Evolutionary conservation across 2,113 vertebrate species (phyloP).

Genomic region (Pachypanchax playfairii): DNA sequence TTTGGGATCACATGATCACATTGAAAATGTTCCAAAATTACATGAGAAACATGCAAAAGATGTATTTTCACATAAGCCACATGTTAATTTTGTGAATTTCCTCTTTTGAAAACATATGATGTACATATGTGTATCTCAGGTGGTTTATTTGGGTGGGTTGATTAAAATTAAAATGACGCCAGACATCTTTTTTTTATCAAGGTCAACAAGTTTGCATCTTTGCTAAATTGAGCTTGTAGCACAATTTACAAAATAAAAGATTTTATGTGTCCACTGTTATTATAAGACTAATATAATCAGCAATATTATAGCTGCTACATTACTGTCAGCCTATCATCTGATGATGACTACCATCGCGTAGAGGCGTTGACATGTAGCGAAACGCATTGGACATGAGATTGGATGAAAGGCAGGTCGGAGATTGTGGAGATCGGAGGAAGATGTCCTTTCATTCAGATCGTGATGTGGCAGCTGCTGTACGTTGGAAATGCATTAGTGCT

Average conservation of each 20-base stretch:
- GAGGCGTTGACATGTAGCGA: constrained; percentile 33
- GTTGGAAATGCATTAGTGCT: constrained; percentile 90
- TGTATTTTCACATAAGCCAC: too few species aligned
- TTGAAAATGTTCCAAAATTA: too few species aligned
- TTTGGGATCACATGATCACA: too few species aligned
- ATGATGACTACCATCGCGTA: constrained; percentile 31
- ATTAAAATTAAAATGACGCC: neutral
- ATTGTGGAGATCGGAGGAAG: constrained; percentile 67
- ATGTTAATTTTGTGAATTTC: too few species aligned
- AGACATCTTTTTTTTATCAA: neutral
- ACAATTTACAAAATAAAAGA: constrained; percentile 1
- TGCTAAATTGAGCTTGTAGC: neutral
- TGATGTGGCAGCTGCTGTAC: constrained; percentile 85
- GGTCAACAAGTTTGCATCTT: neutral
- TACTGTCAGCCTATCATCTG: constrained; percentile 10
- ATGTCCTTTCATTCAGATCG: constrained; percentile 81
- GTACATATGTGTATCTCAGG: too few species aligned
- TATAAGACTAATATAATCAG: constrained; percentile 11
- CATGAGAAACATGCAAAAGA: too few species aligned
- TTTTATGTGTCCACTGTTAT: neutral
- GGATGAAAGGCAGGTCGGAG: constrained; percentile 53
- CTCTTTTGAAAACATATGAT: too few species aligned
- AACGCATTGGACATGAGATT: constrained; percentile 45
- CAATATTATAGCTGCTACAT: constrained; percentile 12
- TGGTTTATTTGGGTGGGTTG: too few species aligned